Conservation (phyloP, 2,797 vertebrate genomes). For the Nyctalus aviator region DNA sequence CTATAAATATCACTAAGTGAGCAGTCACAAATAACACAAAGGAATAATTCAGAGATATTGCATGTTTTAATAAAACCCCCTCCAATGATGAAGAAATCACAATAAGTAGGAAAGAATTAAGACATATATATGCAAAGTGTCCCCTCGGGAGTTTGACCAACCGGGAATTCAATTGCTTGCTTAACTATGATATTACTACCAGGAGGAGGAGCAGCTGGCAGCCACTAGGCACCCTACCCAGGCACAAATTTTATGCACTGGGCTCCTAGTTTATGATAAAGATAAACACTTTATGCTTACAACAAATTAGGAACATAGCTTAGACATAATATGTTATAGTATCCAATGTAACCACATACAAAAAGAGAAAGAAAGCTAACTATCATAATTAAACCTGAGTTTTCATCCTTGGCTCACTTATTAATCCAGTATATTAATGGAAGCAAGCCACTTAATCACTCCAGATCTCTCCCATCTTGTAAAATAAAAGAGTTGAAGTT, state of each 20-base stretch:
- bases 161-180: too few relatives aligned
- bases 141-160: too few relatives aligned
- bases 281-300: not conserved
- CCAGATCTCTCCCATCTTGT: not conserved
- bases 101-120: not conserved
- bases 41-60: not conserved
- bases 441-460: not conserved
- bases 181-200: too few relatives aligned
- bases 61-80: slow-evolving; percentile 31
- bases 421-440: not conserved
- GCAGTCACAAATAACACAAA: slow-evolving; percentile 21
- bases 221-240: too few relatives aligned
- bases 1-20: not conserved
- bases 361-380: not conserved
- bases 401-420: not conserved
- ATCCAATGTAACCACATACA: not conserved
- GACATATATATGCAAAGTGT: not conserved
- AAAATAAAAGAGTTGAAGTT: not conserved
- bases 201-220: too few relatives aligned
- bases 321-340: not conserved
- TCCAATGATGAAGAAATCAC: not conserved
- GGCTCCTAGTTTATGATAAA: not conserved
- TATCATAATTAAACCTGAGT: not conserved
- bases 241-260: too few relatives aligned
- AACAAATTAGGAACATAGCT: not conserved